Base-by-base conservation (phyloP, 2,113 vertebrate genomes). In the Cricetomys ansorgei region DNA sequence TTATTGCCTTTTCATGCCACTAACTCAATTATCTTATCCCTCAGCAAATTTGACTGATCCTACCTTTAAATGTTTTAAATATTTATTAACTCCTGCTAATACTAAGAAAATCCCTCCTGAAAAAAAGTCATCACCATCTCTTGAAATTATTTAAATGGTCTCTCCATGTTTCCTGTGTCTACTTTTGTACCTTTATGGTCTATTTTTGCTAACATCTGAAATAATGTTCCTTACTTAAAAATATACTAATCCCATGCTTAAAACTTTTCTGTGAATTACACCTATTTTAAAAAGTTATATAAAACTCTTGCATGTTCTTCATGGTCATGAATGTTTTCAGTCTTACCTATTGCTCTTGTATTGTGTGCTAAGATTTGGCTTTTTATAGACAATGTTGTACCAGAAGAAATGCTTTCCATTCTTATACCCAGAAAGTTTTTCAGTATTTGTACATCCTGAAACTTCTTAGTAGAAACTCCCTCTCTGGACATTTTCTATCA, bases 121-220 rank as follows among this genome's bases (percentile, higher is more conserved):
- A 76, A 64, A 87, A 77, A 83, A 77, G 76, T 65, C 43, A 69
- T 31, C 43, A 62, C 15, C 7, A 34, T 72, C 72, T 12, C 21
- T 59, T 5, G 77, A 17, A 62, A 94, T 34, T 57, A 55, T 0
- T 40, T 15, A 19, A 48, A 43, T 10, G 40, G 7, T 4, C 2
- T 76, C 92, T 3, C 19, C 21, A 3, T 75, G 10, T 62, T 93
- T 62, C 13, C 11, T 31, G 0, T 53, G 17, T 59, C 8, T 72
- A 12, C 7, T 43, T 29, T 79, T 53, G 9, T 0, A 57, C 7
- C 0, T 16, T 0, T 55, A 11, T 76, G 21, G 11, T 37, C 5
- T 40, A 65, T 31, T 85, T 29, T 15, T 11, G 3, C 1, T 4
- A 48, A 23, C 0, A 53, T 43, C 1, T 62, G 92, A 27, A 40